Conservation (phyloP, 2,113 vertebrate genomes). For the Dipodomys ordii region DNA sequence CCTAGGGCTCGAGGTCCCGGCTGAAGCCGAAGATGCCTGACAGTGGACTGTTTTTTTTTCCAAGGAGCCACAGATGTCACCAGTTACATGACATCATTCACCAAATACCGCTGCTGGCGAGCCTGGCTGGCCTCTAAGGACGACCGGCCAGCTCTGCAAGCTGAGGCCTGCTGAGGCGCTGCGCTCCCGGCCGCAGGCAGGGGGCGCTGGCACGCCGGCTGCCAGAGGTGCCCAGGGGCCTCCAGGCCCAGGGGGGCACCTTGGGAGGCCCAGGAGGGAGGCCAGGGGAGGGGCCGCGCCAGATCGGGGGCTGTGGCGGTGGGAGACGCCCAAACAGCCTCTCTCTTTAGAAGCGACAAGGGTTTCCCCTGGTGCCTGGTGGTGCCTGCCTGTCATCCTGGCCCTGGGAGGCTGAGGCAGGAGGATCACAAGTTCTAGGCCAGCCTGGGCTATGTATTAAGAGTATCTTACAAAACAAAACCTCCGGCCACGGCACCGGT, state of each 20-base stretch:
- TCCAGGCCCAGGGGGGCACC: not conserved
- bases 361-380: too few species aligned
- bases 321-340: not conserved
- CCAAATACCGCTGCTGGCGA: not conserved
- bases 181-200: not conserved
- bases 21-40: not conserved
- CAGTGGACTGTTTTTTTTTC: not conserved
- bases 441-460: too few species aligned
- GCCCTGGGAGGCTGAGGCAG: too few species aligned
- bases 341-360: too few species aligned
- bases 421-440: too few species aligned
- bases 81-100: not conserved
- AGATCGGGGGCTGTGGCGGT: fast-evolving
- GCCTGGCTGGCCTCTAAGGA: not conserved
- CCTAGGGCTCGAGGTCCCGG: not conserved
- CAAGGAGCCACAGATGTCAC: not conserved
- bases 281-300: too few species aligned
- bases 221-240: not conserved
- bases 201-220: not conserved
- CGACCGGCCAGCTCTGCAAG: too few species aligned
- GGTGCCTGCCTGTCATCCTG: too few species aligned
- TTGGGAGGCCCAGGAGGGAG: not conserved
- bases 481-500: too few species aligned
- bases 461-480: too few species aligned
- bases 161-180: too few species aligned